Evolutionary conservation across 2,888 invertebrate species (phyloP).

Genomic region (Beris morrisii): DNA sequence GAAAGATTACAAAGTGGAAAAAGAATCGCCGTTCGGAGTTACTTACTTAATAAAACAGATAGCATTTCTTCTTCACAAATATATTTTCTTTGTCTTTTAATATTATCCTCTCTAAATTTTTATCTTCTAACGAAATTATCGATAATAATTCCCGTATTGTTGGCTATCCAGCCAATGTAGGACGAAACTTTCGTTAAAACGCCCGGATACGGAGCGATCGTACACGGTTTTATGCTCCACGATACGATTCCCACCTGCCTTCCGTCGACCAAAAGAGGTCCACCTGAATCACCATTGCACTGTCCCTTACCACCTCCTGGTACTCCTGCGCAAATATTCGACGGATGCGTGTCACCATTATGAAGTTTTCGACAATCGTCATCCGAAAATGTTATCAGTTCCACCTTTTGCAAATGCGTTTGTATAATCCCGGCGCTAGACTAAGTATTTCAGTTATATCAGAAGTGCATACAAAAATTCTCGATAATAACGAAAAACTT

Average conservation of each 20-base stretch:
- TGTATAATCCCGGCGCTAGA: conserved; percentile 49
- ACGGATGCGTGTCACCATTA: conserved; percentile 45
- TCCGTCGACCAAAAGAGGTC: conserved; percentile 52
- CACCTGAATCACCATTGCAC: conserved; percentile 57
- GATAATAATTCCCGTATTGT: conserved; percentile 3
- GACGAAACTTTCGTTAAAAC: conserved; percentile 56
- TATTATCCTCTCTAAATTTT: not conserved
- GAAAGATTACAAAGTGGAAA: too few species aligned
- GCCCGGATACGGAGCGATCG: conserved; percentile 54
- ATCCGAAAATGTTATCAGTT: conserved; percentile 51
- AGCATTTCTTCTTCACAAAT: too few species aligned
- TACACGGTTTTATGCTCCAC: conserved; percentile 57
- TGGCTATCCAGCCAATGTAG: conserved; percentile 51
- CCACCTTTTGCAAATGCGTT: conserved; percentile 51
- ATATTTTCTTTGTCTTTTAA: too few species aligned
- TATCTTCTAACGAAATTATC: not conserved
- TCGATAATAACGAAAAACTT: too few species aligned
- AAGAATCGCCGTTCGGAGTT: too few species aligned
- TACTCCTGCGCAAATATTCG: conserved; percentile 57
- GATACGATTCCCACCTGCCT: conserved; percentile 57
- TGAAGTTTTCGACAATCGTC: conserved; percentile 51
- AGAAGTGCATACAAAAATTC: not conserved
- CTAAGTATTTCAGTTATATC: conserved; percentile 41
- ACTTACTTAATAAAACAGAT: too few species aligned
- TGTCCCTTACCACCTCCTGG: conserved; percentile 57